Percentiles rank a stretch among this genome's conserved stretches.
These are phyloP conservation scores for Cantharis flavilabris DNA, from an alignment of 2,888 invertebrate species.

Conservation along the genomic window DNA sequence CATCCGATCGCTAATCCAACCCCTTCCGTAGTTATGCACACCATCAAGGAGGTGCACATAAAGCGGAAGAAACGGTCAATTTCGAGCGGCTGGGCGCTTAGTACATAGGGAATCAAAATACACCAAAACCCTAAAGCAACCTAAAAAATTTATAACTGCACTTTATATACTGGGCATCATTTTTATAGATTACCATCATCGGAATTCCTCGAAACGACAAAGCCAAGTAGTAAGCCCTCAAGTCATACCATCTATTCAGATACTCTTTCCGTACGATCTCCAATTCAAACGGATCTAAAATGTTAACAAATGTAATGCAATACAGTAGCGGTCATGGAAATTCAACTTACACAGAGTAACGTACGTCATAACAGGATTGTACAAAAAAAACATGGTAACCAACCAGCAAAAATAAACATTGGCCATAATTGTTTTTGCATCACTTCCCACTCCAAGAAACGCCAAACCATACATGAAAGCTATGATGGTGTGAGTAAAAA, in stretches of 20 bases:
- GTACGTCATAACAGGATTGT: conserved; percentile 67
- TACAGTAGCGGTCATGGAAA: too few relatives aligned
- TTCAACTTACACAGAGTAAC: conserved; percentile 62
- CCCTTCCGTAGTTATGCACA: not conserved
- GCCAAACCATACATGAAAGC: conserved; percentile 62
- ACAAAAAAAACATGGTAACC: conserved; percentile 66
- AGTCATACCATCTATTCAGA: conserved; percentile 69
- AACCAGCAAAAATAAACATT: conserved; percentile 67
- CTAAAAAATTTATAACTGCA: not conserved
- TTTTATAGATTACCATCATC: conserved; percentile 29
- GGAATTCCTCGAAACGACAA: conserved; percentile 61
- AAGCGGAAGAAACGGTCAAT: not conserved
- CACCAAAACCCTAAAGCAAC: not conserved
- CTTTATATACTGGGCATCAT: not conserved
- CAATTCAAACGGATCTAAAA: conserved; percentile 64
- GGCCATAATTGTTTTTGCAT: conserved; percentile 60
- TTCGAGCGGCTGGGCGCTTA: not conserved
- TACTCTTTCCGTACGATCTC: conserved; percentile 64
- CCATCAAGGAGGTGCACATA: not conserved
- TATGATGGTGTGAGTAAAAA: conserved; percentile 61
- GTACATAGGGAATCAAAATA: not conserved
- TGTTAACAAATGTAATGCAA: too few relatives aligned
- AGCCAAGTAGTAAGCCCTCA: conserved; percentile 66
- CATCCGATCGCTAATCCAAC: not conserved
- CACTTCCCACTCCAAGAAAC: conserved; percentile 63